Evolutionary conservation across 2,113 vertebrate genomes (phyloP), one percentile per base, ranked within the genome.

Genomic region (Leptosomus discolor): DNA sequence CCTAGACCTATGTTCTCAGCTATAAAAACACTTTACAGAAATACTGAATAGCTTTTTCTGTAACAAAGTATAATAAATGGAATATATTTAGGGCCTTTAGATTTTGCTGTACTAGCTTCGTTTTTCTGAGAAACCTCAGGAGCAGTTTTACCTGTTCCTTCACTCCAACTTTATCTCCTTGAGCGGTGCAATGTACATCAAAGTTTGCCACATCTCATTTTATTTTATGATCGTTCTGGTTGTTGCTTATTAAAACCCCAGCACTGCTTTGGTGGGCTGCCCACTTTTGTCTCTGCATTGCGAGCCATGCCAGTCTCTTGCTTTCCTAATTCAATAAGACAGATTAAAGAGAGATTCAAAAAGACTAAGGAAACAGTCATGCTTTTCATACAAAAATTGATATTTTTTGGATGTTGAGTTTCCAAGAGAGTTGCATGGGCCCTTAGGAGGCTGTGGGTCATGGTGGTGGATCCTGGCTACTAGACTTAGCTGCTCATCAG

Each of bases 341-440:
- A 50, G 12, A 19, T 36, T 64, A 36, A 56, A 78, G 15, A 27
- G 18, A 58, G 37, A 64, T 65, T 37, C 10, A 78, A 64, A 91
- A 56, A 0, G 0, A 11, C 19, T 58, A 18, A 43, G 36, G 65
- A 34, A 56, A 16, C 12, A 30, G 29, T 29, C 2, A 1, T 9
- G 1, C 16, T 50, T 77, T 70, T 63, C 9, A 2, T 63, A 18
- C 7, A n/a, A 63, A 48, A 77, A 53, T 20, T 14, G 19, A 4
- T 39, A 24, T 9, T 32, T 70, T 63, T 56, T 32, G 15, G 26
- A 16, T 8, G 13, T 48, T 54, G 39, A 22, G 13, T 68, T 68
- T 45, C 63, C 48, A 69, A 10, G 11, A 7, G 13, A 12, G 39
- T 39, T 41, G 20, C 2, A 1, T 24, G 54, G 21, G 26, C 43